Conservation (phyloP, 2,113 vertebrate genomes). For the Desmodus rotundus region DNA sequence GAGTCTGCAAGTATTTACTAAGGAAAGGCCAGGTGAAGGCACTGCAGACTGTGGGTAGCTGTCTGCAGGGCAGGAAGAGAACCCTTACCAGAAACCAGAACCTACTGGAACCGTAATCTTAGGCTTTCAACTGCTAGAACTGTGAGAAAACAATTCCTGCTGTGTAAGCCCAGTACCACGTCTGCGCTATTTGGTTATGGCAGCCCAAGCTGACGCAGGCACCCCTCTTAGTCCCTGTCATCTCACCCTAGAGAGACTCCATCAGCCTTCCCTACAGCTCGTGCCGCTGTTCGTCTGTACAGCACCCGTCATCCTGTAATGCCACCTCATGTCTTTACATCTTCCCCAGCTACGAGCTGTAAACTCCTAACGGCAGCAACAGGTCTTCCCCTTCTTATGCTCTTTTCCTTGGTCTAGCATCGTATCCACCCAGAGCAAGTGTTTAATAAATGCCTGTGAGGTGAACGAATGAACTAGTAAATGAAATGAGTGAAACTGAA, state of each 20-base stretch:
- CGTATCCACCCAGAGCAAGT: background rate
- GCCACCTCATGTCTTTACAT: fast-evolving
- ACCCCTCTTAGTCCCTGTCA: background rate
- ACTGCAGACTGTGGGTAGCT: background rate
- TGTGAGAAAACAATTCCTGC: background rate
- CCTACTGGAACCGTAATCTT: background rate
- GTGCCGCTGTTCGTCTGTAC: background rate
- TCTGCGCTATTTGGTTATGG: background rate
- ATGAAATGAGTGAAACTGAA: background rate
- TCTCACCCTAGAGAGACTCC: background rate
- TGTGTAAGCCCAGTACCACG: background rate
- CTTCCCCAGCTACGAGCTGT: too few species aligned
- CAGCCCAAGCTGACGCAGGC: background rate
- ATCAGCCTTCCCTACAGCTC: background rate
- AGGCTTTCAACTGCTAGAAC: background rate
- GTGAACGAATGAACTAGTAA: background rate
- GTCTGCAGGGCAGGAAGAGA: background rate
- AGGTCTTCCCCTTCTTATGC: background rate
- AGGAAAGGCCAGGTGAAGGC: background rate
- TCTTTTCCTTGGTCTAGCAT: background rate
- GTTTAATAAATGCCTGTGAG: background rate
- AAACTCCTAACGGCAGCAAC: background rate
- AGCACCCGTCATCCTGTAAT: background rate
- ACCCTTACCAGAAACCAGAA: background rate
- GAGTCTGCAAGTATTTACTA: background rate